A percentile compares a stretch with the other conserved stretches of the same genome.
Evolutionary conservation across 2,113 vertebrate species (phyloP).

Genomic region (Syrrhaptes paradoxus): DNA sequence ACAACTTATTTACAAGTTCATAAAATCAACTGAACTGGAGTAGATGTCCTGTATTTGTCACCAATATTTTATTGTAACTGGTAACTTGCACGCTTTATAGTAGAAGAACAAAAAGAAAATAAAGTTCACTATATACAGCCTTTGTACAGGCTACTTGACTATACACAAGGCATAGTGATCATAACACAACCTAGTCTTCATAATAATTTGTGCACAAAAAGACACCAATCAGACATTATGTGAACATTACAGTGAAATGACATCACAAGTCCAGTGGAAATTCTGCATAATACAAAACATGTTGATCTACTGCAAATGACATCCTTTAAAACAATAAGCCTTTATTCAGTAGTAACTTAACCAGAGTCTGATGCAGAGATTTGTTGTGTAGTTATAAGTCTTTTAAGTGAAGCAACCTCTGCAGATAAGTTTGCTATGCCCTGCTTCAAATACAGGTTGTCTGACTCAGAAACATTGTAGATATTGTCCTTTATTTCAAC

Average conservation of each 20-base stretch:
- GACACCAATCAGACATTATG: slow-evolving; percentile 79
- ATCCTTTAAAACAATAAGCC: slow-evolving; percentile 68
- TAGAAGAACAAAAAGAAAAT: slow-evolving; percentile 79
- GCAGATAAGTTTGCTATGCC: slow-evolving; percentile 82
- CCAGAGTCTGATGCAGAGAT: slow-evolving; percentile 84
- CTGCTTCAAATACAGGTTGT: slow-evolving; percentile 83
- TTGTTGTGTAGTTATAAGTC: slow-evolving; percentile 82
- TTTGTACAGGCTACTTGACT: slow-evolving; percentile 77
- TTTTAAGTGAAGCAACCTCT: slow-evolving; percentile 85
- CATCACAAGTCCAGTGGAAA: slow-evolving; percentile 86
- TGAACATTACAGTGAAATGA: slow-evolving; percentile 88
- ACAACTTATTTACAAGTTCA: slow-evolving; percentile 57
- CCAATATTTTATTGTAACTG: slow-evolving; percentile 91
- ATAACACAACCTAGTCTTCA: slow-evolving; percentile 75
- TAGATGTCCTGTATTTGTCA: slow-evolving; percentile 73
- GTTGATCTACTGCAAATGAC: slow-evolving; percentile 77
- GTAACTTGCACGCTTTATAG: slow-evolving; percentile 83
- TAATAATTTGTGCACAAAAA: slow-evolving; percentile 81
- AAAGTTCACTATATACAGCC: slow-evolving; percentile 80
- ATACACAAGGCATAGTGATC: slow-evolving; percentile 82
- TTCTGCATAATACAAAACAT: slow-evolving; percentile 80
- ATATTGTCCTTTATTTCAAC: slow-evolving; percentile 77
- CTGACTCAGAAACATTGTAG: slow-evolving; percentile 78
- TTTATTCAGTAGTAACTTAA: slow-evolving; percentile 77
- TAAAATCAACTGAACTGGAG: slow-evolving; percentile 61